Percentiles rank a stretch among this genome's conserved stretches.
Evolutionary conservation across 2,797 vertebrate genomes (phyloP).

Genomic region (Enteromius argenteus): DNA sequence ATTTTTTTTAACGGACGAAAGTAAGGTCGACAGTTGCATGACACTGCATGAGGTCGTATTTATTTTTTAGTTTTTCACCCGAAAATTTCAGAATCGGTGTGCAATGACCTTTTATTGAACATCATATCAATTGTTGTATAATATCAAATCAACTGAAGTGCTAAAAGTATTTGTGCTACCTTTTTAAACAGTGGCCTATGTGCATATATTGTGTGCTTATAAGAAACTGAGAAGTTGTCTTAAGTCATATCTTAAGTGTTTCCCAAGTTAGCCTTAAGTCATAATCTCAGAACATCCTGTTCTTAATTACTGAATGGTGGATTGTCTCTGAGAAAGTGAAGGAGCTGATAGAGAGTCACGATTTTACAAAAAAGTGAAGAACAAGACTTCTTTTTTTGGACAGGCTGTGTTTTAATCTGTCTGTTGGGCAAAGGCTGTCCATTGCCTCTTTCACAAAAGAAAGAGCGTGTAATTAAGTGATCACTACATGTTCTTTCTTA

Average conservation of each 20-base stretch:
- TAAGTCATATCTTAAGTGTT: constrained; percentile 11
- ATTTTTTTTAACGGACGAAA: too few species aligned
- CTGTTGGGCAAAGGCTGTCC: not conserved
- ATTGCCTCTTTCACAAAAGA: not conserved
- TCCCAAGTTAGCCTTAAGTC: not conserved
- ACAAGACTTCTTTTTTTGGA: not conserved
- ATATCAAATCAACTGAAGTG: not conserved
- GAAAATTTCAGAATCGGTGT: too few species aligned
- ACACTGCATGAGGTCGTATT: too few species aligned
- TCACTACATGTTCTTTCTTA: not conserved
- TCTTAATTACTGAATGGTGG: not conserved
- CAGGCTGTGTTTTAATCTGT: not conserved
- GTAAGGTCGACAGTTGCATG: too few species aligned
- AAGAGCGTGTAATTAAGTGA: not conserved
- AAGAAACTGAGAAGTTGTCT: too few species aligned
- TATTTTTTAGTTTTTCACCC: too few species aligned
- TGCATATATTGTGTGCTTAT: too few species aligned
- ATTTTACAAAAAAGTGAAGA: not conserved
- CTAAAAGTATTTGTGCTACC: not conserved
- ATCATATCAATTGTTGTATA: not conserved
- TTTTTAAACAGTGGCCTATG: too few species aligned
- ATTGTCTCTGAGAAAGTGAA: not conserved
- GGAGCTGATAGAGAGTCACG: not conserved
- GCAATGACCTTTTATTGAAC: not conserved
- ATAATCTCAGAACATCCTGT: not conserved